phyloP scores from a whole-genome alignment of 2,888 invertebrate species.

The Agrochola lota region DNA sequence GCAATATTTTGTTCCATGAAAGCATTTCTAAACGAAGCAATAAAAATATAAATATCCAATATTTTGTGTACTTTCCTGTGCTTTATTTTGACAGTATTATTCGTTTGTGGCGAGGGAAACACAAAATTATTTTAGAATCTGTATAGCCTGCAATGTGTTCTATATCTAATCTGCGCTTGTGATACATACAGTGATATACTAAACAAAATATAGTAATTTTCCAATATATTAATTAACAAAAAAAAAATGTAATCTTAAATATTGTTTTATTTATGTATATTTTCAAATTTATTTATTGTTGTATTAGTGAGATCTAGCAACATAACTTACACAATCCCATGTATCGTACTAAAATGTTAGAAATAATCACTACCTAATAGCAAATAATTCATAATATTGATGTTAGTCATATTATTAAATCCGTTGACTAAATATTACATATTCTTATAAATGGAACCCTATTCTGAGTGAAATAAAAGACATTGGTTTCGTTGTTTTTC shows the following conservation, averaged over 20 bases:
- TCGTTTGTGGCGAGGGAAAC: slow-evolving; percentile 59
- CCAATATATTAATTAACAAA: slow-evolving; percentile 54
- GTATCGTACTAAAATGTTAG: slow-evolving; percentile 58
- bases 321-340: slow-evolving; percentile 51
- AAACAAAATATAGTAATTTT: slow-evolving; percentile 57
- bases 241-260: slow-evolving; percentile 49
- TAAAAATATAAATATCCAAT: slow-evolving; percentile 75
- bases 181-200: slow-evolving; percentile 66
- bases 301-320: slow-evolving; percentile 56
- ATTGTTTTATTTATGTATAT: slow-evolving; percentile 52
- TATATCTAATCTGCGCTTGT: slow-evolving; percentile 63
- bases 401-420: slow-evolving; percentile 64
- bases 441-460: slow-evolving; percentile 64
- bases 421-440: slow-evolving; percentile 60
- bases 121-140: slow-evolving; percentile 60
- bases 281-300: slow-evolving; percentile 51
- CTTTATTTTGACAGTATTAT: slow-evolving; percentile 71
- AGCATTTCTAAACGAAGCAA: slow-evolving; percentile 83
- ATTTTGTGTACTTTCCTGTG: slow-evolving; percentile 66
- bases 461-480: slow-evolving; percentile 81
- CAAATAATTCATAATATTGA: slow-evolving; percentile 62
- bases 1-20: slow-evolving; percentile 80
- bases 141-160: slow-evolving; percentile 55
- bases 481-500: slow-evolving; percentile 82
- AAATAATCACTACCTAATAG: slow-evolving; percentile 59